Base-by-base conservation (phyloP, 2,797 vertebrate species). In the Lemur catta region DNA sequence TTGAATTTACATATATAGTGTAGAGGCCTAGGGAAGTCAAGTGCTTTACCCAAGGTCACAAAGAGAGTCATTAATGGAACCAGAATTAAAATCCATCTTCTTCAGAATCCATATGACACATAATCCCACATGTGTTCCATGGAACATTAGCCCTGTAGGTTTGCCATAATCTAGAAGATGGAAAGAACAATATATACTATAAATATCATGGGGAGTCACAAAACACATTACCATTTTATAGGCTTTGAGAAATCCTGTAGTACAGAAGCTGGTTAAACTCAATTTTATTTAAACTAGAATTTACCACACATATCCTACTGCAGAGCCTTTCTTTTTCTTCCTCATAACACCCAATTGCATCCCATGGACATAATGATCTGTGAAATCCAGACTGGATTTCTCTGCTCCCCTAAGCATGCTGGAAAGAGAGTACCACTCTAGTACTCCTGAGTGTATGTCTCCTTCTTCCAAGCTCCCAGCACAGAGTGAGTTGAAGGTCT, bases 371-470 rank as follows among this genome's bases (percentile, higher is more conserved):
- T 72, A 93, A 95, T 72, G 63, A 10, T 38, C 41, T 89, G 63
- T 97, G 69, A 97, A 95, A 97, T 89, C 38, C 79, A 91, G 63
- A 80, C 48, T 94, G 71, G 55, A 96, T 89, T 87, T 86, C 48
- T 93, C 48, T 91, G 65, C 38, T 94, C 50, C 50, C 55, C 24
- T 71, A 80, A 93, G 35, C 86, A 84, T 71, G 92, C 92, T 88
- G 50, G 35, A 59, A 91, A 86, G 93, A 95, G 8, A 78, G 22
- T 38, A 15, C 41, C 12, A 93, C 11, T 85, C 46, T 4, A 76
- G 11, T 46, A 15, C 69, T 69, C 55, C 48, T 72, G 33, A 89
- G 81, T 69, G 61, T 55, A 26, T 38, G 1, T 57, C 24, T 80
- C 50, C 28, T 74, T 78, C 14, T 93, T 87, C 80, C 52, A 89